Conservation (phyloP, 1,140 invertebrate species). For the Teleopsis dalmanni region DNA sequence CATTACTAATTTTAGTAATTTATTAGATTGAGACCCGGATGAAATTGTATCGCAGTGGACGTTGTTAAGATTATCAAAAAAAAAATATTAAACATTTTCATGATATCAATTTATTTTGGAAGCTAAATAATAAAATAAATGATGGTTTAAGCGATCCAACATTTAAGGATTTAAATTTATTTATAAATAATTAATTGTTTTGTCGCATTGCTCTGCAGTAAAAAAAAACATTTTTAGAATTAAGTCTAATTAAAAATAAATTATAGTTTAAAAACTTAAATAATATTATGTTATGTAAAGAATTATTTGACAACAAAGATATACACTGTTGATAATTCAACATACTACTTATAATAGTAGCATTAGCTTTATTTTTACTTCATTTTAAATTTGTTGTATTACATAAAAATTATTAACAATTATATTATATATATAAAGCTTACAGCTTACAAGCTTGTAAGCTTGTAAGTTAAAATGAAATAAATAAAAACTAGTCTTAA, state of each 20-base stretch:
- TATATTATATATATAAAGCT: too few relatives aligned
- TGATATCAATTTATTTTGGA: constrained; percentile 1
- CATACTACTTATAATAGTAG: too few relatives aligned
- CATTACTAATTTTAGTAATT: not conserved
- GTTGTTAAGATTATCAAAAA: not conserved
- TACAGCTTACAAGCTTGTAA: too few relatives aligned
- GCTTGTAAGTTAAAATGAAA: too few relatives aligned
- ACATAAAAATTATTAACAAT: too few relatives aligned
- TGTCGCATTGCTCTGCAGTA: constrained; percentile 4
- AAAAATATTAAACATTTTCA: not conserved
- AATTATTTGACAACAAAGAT: constrained; percentile 6
- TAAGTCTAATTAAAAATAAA: constrained; percentile 8
- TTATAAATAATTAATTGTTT: not conserved
- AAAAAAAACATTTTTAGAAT: constrained; percentile 6
- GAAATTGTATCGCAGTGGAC: not conserved
- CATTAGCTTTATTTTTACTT: too few relatives aligned
- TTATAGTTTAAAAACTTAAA: not conserved
- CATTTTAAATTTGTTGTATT: too few relatives aligned
- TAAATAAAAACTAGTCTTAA: too few relatives aligned
- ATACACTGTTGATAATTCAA: too few relatives aligned
- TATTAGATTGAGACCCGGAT: not conserved
- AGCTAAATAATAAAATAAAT: not conserved
- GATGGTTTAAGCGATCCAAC: not conserved
- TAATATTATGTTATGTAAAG: constrained; percentile 2
- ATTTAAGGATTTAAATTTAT: not conserved